Conservation (phyloP, 1,140 invertebrate genomes). For the Branchinecta lynchi region DNA sequence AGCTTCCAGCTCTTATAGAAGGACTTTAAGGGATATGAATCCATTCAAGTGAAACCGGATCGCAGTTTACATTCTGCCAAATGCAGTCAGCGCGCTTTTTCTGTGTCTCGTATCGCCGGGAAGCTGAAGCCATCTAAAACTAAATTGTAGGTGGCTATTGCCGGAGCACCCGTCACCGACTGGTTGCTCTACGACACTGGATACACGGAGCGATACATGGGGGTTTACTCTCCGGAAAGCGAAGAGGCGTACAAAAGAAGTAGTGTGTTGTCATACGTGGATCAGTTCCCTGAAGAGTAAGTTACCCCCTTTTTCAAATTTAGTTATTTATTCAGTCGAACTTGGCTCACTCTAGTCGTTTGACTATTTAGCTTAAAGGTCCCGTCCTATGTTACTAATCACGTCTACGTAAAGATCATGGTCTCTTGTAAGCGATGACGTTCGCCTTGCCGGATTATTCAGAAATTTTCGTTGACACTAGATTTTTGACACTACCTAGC, state of each 20-base stretch:
- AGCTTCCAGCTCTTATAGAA: too few relatives aligned
- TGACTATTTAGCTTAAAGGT: not conserved
- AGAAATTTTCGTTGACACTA: too few relatives aligned
- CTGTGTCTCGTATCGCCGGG: too few relatives aligned
- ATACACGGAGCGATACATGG: slow-evolving; percentile 97
- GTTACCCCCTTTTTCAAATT: slow-evolving; percentile 27
- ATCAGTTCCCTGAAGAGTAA: slow-evolving; percentile 78
- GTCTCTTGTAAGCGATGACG: too few relatives aligned
- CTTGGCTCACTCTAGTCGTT: not conserved
- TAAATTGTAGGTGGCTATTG: slow-evolving; percentile 53
- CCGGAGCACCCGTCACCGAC: slow-evolving; percentile 90
- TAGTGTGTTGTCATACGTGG: slow-evolving; percentile 57
- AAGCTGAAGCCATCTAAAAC: slow-evolving; percentile 12
- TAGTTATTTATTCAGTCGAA: slow-evolving; percentile 13
- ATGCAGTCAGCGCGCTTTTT: too few relatives aligned
- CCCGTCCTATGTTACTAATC: too few relatives aligned
- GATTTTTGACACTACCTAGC: too few relatives aligned
- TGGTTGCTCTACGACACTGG: slow-evolving; percentile 91
- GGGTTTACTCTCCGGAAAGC: slow-evolving; percentile 59
- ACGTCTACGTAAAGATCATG: too few relatives aligned
- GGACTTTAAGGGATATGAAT: not conserved
- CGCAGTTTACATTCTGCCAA: slow-evolving; percentile 11
- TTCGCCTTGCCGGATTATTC: too few relatives aligned
- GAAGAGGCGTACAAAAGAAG: slow-evolving; percentile 56
- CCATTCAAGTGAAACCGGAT: not conserved